Evolutionary conservation across 1,140 invertebrate species (phyloP).

Genomic region (Cherax quadricarinatus): DNA sequence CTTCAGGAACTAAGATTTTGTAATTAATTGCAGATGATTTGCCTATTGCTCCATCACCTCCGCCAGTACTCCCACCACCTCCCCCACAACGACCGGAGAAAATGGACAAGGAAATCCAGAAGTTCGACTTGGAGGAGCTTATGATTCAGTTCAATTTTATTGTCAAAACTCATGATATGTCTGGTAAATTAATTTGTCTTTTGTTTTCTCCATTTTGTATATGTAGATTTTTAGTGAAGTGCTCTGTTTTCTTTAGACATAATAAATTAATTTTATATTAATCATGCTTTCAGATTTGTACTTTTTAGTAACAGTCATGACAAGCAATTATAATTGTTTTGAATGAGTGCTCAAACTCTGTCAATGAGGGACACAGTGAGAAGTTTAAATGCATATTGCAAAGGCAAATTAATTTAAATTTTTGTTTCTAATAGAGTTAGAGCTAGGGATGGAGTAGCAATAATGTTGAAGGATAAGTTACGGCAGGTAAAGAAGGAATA

Average conservation of each 20-base stretch:
- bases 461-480: too few species aligned
- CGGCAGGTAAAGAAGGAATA: too few species aligned
- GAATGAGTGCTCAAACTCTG: too few species aligned
- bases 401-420: too few species aligned
- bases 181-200: conserved; percentile 1
- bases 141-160: conserved; percentile 33
- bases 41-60: not conserved
- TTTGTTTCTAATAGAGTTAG: too few species aligned
- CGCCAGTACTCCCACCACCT: not conserved
- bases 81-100: not conserved
- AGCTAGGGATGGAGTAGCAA: too few species aligned
- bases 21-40: not conserved
- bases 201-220: not conserved
- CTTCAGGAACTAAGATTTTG: not conserved
- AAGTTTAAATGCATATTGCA: too few species aligned
- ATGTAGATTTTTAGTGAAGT: too few species aligned
- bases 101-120: not conserved
- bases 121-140: conserved; percentile 18
- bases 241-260: too few species aligned
- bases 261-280: not conserved
- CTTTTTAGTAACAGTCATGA: not conserved
- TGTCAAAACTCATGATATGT: conserved; percentile 1
- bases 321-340: too few species aligned
- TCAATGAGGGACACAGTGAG: too few species aligned
- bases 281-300: not conserved